Percentiles rank a stretch among this genome's conserved stretches.
Evolutionary conservation across 2,113 vertebrate genomes (phyloP).

Genomic region (Hippotragus niger): DNA sequence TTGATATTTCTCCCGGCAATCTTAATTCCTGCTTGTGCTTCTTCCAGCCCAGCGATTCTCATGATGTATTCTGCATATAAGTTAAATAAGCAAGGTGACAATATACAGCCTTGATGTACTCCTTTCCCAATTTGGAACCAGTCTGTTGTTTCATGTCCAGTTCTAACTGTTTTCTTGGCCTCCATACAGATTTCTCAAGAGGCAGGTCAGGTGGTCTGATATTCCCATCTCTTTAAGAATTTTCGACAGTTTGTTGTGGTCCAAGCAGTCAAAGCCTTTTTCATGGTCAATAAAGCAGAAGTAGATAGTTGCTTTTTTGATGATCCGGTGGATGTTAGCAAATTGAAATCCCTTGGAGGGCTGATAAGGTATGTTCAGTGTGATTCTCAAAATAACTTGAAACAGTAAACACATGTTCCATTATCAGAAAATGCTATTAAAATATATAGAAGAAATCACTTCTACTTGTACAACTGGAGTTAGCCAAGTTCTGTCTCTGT

Average conservation of each 20-base stretch:
- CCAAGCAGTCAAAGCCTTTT: not conserved
- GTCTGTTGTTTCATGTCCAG: not conserved
- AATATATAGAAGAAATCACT: not conserved
- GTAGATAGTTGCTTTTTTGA: not conserved
- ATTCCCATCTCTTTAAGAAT: not conserved
- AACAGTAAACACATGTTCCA: not conserved
- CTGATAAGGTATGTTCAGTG: not conserved
- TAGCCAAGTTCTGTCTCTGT: not conserved
- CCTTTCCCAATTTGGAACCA: not conserved
- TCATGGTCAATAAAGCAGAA: not conserved
- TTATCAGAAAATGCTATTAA: not conserved
- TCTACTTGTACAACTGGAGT: not conserved
- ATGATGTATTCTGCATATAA: not conserved
- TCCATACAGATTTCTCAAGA: not conserved
- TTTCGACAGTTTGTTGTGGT: not conserved
- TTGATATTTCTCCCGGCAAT: not conserved
- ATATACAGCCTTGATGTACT: not conserved
- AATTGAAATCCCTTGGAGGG: not conserved
- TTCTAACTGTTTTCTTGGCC: not conserved
- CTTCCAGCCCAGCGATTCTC: rapidly evolving
- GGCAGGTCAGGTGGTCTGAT: not conserved
- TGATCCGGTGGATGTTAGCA: not conserved
- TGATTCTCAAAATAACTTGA: not conserved
- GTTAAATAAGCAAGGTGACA: not conserved
- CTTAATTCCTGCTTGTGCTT: not conserved